Conservation (phyloP, 1,140 invertebrate genomes). For the Melipona quadrifasciata region DNA sequence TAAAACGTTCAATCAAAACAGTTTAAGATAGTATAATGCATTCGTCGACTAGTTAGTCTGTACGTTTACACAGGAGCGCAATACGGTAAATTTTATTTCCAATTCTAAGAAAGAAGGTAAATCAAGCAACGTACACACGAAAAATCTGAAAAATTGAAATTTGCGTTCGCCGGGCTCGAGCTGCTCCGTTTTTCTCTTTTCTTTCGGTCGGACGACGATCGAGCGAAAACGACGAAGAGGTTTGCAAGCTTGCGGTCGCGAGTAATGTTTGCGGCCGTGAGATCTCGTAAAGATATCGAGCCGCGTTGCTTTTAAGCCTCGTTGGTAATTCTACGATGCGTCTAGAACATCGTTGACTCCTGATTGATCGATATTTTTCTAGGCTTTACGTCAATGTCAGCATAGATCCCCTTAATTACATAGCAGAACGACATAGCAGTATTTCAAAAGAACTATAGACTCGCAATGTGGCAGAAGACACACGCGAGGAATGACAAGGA, state of each 20-base stretch:
- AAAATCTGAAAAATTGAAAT: not conserved
- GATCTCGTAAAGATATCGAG: not conserved
- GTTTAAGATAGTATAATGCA: no score
- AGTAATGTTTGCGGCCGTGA: not conserved
- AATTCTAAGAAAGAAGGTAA: not conserved
- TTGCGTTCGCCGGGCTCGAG: not conserved
- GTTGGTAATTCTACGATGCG: not conserved
- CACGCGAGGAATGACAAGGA: not conserved
- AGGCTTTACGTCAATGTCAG: not conserved
- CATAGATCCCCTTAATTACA: conserved; percentile 16
- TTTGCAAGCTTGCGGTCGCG: not conserved
- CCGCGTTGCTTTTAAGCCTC: not conserved
- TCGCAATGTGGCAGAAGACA: not conserved
- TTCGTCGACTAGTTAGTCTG: no score
- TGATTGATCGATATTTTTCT: not conserved
- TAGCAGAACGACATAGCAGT: not conserved
- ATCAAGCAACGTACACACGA: no score
- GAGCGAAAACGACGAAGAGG: not conserved
- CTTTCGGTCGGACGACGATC: not conserved
- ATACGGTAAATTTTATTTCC: not conserved
- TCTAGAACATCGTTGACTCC: not conserved
- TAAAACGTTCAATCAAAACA: no score
- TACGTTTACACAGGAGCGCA: no score
- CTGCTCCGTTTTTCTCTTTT: conserved; percentile 1
- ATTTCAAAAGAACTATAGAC: not conserved